These are phyloP conservation scores for Proterorhinus semilunaris DNA, from an alignment of 2,113 vertebrate species.

Conservation along the genomic window DNA sequence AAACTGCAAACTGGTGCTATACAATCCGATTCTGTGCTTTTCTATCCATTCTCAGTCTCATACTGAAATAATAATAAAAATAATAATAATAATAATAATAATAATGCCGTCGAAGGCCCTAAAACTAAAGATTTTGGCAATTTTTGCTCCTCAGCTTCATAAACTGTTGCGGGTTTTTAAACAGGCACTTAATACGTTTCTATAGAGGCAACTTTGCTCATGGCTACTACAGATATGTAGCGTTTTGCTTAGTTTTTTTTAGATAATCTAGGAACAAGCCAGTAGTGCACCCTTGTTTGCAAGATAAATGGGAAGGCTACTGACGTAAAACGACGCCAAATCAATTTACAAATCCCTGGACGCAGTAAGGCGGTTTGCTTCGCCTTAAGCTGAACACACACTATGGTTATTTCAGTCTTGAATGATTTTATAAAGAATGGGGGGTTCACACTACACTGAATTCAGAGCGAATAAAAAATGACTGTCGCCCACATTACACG, in stretches of 20 bases:
- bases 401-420: too few relatives aligned
- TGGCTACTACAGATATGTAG: constrained; percentile 9
- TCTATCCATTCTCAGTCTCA: constrained; percentile 7
- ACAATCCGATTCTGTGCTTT: constrained; percentile 25
- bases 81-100: not conserved
- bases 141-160: constrained; percentile 34
- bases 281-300: not conserved
- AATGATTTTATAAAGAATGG: too few relatives aligned
- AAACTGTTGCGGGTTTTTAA: constrained; percentile 29
- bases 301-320: not conserved
- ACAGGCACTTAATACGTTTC: constrained; percentile 65
- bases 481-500: too few relatives aligned
- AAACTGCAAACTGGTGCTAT: constrained; percentile 7
- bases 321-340: not conserved
- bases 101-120: constrained; percentile 20
- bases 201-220: constrained; percentile 47
- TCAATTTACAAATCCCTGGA: too few relatives aligned
- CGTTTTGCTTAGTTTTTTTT: constrained; percentile 13
- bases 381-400: not conserved
- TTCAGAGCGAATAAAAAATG: too few relatives aligned
- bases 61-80: not conserved
- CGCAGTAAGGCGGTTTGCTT: not conserved
- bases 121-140: constrained; percentile 51
- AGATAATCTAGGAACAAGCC: not conserved
- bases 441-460: too few relatives aligned